phyloP scores from a whole-genome alignment of 2,888 invertebrate species.

The Crepidodera aurea region DNA sequence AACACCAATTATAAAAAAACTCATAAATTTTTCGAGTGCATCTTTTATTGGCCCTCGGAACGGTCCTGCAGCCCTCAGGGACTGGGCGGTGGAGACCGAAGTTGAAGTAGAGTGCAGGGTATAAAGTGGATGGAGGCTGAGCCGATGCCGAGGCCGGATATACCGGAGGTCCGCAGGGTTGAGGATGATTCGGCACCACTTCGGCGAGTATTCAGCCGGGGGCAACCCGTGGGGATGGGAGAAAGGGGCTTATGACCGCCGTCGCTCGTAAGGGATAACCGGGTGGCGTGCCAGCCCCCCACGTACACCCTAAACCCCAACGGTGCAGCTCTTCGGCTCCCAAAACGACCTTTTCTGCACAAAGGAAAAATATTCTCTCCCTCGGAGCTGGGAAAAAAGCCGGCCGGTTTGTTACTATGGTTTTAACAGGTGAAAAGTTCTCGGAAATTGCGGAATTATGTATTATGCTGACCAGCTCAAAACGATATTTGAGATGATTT shows the following conservation, averaged over 20 bases:
- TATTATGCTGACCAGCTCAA: too few species aligned
- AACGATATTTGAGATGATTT: too few species aligned
- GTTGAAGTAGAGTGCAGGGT: slow-evolving; percentile 8
- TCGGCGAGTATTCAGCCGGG: slow-evolving; percentile 52
- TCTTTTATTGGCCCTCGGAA: slow-evolving; percentile 37
- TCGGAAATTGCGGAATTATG: slow-evolving; percentile 3
- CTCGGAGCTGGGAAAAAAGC: slow-evolving; percentile 20
- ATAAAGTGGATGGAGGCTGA: background rate
- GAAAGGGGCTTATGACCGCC: slow-evolving; percentile 23
- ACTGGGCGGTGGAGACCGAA: slow-evolving; percentile 2
- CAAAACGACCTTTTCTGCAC: slow-evolving; percentile 47
- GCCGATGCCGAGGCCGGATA: slow-evolving; percentile 48
- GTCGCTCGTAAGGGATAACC: slow-evolving; percentile 12
- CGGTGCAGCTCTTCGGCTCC: slow-evolving; percentile 36
- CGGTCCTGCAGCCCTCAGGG: slow-evolving; percentile 13
- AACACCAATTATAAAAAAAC: background rate
- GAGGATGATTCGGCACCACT: slow-evolving; percentile 62
- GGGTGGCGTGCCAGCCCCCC: slow-evolving; percentile 19
- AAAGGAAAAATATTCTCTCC: slow-evolving; percentile 49
- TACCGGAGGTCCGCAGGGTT: slow-evolving; percentile 54
- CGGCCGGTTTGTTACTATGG: slow-evolving; percentile 48
- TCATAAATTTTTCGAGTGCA: background rate
- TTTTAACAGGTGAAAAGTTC: slow-evolving; percentile 42
- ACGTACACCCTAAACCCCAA: slow-evolving; percentile 14
- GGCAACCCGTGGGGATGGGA: slow-evolving; percentile 1